phyloP scores from a whole-genome alignment of 2,113 vertebrate genomes.

The Meleagris gallopavo region DNA sequence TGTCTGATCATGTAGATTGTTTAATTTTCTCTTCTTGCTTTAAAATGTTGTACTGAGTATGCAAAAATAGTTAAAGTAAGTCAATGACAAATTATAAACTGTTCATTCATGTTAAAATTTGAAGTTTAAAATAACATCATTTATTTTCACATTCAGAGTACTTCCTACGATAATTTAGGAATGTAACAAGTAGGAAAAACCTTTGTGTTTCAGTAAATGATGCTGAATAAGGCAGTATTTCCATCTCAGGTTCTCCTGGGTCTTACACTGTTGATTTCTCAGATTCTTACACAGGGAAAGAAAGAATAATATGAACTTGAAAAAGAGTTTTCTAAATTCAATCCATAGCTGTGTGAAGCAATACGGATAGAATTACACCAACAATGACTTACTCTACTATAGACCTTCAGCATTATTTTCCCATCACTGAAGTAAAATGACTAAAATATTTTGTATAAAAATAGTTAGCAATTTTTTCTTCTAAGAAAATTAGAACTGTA shows the following conservation, averaged over 20 bases:
- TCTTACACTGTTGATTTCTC: background rate
- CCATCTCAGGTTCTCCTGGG: background rate
- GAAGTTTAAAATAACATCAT: background rate
- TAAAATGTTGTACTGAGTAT: background rate
- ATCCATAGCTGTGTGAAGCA: background rate
- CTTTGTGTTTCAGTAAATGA: background rate
- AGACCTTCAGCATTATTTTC: background rate
- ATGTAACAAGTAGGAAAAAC: background rate
- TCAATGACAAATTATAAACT: background rate
- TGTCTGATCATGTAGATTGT: background rate
- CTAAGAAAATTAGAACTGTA: background rate
- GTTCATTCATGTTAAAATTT: background rate
- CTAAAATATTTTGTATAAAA: background rate
- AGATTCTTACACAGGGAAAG: background rate
- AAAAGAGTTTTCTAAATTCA: background rate
- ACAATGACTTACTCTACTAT: background rate
- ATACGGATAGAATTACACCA: background rate
- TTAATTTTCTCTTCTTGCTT: background rate
- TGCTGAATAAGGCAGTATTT: background rate
- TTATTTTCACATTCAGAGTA: background rate
- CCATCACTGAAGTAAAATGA: background rate
- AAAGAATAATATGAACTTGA: background rate
- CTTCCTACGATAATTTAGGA: background rate
- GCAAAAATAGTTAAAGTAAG: background rate
- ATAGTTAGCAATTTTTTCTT: background rate